phyloP scores from a whole-genome alignment of 2,113 vertebrate species.

The Sinocyclocheilus rhinocerous region DNA sequence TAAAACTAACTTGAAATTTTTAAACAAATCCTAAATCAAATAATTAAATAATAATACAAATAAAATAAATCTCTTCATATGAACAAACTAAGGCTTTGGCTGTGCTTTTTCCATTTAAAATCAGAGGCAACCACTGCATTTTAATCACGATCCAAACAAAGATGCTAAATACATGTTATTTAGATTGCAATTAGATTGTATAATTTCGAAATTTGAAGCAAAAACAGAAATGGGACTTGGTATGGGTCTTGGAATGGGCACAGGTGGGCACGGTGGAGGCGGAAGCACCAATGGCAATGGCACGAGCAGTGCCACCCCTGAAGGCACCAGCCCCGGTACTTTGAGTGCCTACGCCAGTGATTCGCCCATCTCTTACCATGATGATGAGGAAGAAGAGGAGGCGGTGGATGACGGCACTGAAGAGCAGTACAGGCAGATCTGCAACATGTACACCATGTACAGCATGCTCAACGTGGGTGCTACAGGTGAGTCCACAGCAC shows the following conservation, averaged over 20 bases:
- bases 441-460: conserved; percentile 99
- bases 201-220: too few species aligned
- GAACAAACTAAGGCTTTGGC: too few species aligned
- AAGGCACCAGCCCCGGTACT: conserved; percentile 91
- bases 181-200: too few species aligned
- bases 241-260: conserved; percentile 66
- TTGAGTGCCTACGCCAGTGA: conserved; percentile 94
- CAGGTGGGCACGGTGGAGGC: conserved; percentile 17
- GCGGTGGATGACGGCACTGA: conserved; percentile 84
- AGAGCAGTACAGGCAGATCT: conserved; percentile 96
- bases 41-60: too few species aligned
- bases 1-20: too few species aligned
- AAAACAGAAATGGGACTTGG: conserved; percentile 59
- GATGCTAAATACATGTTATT: too few species aligned
- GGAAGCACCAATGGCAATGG: conserved; percentile 60
- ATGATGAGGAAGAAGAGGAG: conserved; percentile 90
- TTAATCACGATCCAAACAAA: too few species aligned
- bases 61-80: too few species aligned
- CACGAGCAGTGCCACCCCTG: conserved; percentile 77
- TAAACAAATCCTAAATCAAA: too few species aligned
- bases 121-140: too few species aligned
- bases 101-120: too few species aligned
- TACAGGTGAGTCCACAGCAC: conserved; percentile 75
- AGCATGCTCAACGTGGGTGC: conserved; percentile 97
- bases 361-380: conserved; percentile 93